Base-by-base conservation (phyloP, 92 coral and sea anemone genomes). In the Palythoa grandiflora region DNA sequence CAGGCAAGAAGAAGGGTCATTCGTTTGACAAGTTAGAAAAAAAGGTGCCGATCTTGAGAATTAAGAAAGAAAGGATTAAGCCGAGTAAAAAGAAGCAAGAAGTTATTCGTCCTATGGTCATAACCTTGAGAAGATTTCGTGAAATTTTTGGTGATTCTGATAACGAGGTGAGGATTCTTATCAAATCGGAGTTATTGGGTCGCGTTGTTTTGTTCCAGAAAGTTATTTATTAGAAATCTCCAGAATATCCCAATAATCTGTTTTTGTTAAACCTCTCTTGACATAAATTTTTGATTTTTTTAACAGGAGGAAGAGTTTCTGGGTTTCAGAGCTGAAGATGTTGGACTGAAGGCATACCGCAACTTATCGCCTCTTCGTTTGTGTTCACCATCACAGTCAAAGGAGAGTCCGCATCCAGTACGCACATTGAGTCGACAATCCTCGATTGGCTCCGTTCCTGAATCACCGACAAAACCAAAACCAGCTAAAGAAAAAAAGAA, bases 131-230 rank as follows among this genome's bases (percentile, higher is more conserved):
- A 61, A 89, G 91, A 90, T 96, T 90, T 75, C 93, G 96, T 72
- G 95, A 96, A 92, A 96, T 96, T 84, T 96, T 96, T 92, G 99
- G 99, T 83, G 95, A 91, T 92, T 96, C 99, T 66, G 99, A 96
- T 83, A 98, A 96, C 83, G 99, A 96, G 98, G 99, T 96, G 95
- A 81, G 86, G 86, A 59, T 68, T 59, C 66, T 79, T 71, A 40
- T 50, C 6, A 15, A 55, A 74, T 60, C 51, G 66, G 77, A 78
- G 38, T 38, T 87, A 77, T 84, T 61, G 70, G 83, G 78, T 75
- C 90, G 94, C 90, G 91, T 89, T 89, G 95, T 95, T 91, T 90
- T 90, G 88, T 92, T 87, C 91, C 57, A 65, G 12, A 9, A 63
- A 39, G 73, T 65, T 66, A 13, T 65, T 48, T 47, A 17, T 81